Conservation (phyloP, 2,888 invertebrate genomes). For the Monoplex corrugatus region DNA sequence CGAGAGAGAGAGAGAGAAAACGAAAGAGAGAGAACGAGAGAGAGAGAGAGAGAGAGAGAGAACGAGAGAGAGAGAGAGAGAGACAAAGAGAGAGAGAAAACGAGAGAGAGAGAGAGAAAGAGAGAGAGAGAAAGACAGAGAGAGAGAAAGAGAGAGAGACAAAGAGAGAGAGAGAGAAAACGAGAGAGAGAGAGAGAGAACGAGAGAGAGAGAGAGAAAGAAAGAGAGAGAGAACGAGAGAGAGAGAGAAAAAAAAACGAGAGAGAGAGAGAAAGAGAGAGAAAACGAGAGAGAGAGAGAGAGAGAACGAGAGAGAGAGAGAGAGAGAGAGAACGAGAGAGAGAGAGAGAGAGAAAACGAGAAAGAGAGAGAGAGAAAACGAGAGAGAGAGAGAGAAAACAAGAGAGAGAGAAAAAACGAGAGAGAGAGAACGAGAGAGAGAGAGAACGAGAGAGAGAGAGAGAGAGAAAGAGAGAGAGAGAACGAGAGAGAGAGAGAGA, state of each 20-base stretch:
- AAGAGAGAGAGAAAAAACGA: not conserved
- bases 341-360: not conserved
- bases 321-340: not conserved
- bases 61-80: not conserved
- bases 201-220: not conserved
- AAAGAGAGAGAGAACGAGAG: constrained; percentile 13
- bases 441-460: no score
- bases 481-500: no score
- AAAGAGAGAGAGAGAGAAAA: not conserved
- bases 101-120: constrained; percentile 22
- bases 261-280: not conserved
- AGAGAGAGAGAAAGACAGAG: constrained; percentile 24
- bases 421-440: not conserved
- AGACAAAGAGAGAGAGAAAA: not conserved
- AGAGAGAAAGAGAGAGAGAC: not conserved
- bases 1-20: not conserved
- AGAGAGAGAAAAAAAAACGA: not conserved
- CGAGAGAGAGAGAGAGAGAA: not conserved
- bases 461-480: not conserved
- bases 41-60: no score
- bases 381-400: not conserved
- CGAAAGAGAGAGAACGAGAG: no score
- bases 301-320: not conserved
- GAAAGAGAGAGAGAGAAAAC: not conserved
- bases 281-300: no score